Evolutionary conservation across 2,888 invertebrate species (phyloP), one percentile per base, ranked within the genome.

Genomic region (Dasypogon diadema): DNA sequence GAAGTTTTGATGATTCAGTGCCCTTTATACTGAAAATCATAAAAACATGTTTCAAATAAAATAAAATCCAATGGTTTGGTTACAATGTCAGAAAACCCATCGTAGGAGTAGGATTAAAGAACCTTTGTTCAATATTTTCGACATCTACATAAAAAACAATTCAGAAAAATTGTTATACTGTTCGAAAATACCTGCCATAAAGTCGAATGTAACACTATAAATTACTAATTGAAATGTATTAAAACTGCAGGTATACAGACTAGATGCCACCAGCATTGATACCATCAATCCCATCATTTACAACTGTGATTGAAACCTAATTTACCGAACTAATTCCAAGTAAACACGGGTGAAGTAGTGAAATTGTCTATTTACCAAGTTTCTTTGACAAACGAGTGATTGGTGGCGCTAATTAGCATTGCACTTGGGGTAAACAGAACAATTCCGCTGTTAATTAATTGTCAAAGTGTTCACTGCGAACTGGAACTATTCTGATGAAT

Each of bases 301-400:
- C 37, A 60, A 60, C 60, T 60, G 60, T 65, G 65, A 65, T 65
- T 46, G 42, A 48, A 65, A 65, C 24, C 65, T 65, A 65, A 65
- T 65, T 65, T 65, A 65, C 48, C 65, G 65, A 65, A 65, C 65
- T 65, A 65, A 65, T 65, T 65, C 65, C 65, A 65, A 65, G 48
- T 48, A 65, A 65, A 65, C 65, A 65, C 46, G 46, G 8, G 65
- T 46, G 37, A 65, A 65, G 65, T 65, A 65, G 65, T 24, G 65
- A 65, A 65, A 65, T 21, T 48, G 46, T 65, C 24, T 65, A 37
- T 65, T 65, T 65, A 24, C 65, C 65, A 46, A 65, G 46, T 48
- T 65, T 65, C 65, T 65, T 65, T 65, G 65, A 65, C 46, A 34
- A 60, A 60, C 60, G 60, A 60, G 60, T 60, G 60, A 60, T 60